A percentile compares a stretch with the other conserved stretches of the same genome.
phyloP scores from a whole-genome alignment of 1,140 invertebrate species.

The Cheumatopsyche charites region DNA sequence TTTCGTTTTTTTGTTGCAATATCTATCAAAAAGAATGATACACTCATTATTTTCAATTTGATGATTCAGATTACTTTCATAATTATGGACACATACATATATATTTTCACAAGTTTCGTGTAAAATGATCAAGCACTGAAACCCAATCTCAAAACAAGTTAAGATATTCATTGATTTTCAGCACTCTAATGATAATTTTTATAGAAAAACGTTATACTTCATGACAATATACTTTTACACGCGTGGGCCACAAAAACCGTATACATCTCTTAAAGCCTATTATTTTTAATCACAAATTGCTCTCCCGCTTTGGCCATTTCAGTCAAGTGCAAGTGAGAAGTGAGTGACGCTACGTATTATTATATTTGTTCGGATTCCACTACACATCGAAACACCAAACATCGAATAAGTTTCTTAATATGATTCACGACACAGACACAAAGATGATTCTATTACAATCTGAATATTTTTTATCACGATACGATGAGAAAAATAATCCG shows the following conservation, averaged over 20 bases:
- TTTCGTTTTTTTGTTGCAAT: no score
- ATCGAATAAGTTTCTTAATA: not conserved
- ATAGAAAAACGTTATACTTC: no score
- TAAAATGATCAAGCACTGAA: no score
- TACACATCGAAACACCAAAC: constrained; percentile 16
- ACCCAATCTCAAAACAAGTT: no score
- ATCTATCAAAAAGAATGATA: no score
- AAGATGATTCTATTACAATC: not conserved
- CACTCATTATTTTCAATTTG: no score
- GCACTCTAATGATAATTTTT: no score
- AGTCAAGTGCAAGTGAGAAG: constrained; percentile 34
- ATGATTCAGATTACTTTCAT: no score
- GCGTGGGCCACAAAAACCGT: constrained; percentile 29
- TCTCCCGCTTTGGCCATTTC: constrained; percentile 32
- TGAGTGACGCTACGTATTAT: not conserved
- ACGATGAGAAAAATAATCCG: not conserved
- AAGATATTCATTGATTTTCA: no score
- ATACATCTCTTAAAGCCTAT: constrained; percentile 37
- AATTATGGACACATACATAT: no score
- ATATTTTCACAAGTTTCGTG: no score
- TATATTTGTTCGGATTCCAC: not conserved
- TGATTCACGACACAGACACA: not conserved
- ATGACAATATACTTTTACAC: constrained; percentile 19
- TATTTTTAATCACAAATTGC: constrained; percentile 16
- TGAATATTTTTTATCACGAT: not conserved